phyloP scores from a whole-genome alignment of 2,888 invertebrate species.

The Agrilus cyanescens region DNA sequence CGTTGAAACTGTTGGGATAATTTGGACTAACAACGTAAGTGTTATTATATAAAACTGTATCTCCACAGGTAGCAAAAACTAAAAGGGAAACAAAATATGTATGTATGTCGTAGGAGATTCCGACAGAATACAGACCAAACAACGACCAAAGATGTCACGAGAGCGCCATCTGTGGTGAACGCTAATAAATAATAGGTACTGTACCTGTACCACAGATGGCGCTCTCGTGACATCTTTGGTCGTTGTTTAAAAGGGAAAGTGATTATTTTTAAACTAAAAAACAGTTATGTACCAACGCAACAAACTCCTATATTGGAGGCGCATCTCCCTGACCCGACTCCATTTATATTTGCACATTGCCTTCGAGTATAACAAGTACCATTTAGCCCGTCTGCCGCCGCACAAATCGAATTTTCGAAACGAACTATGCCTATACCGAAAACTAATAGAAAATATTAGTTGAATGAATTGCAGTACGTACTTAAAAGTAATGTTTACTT shows the following conservation, averaged over 20 bases:
- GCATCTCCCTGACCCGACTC: slow-evolving; percentile 61
- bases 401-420: slow-evolving; percentile 60
- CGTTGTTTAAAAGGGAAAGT: no score
- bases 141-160: no score
- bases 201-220: no score
- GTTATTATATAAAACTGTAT: slow-evolving; percentile 59
- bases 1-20: slow-evolving; percentile 59
- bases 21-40: slow-evolving; percentile 73
- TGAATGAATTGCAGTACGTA: no score
- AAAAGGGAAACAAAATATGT: slow-evolving; percentile 18
- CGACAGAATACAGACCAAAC: no score
- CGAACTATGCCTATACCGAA: slow-evolving; percentile 49
- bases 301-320: slow-evolving; percentile 65
- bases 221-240: no score
- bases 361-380: slow-evolving; percentile 70
- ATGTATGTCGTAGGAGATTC: no score
- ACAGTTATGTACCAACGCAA: slow-evolving; percentile 53
- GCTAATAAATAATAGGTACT: no score
- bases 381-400: slow-evolving; percentile 49
- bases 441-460: no score
- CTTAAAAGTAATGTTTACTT: no score
- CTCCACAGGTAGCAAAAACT: slow-evolving; percentile 66
- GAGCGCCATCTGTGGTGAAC: no score
- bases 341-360: slow-evolving; percentile 60
- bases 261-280: not conserved